These are phyloP conservation scores for Calonectris borealis DNA, from an alignment of 2,113 vertebrate species.

Conservation along the genomic window DNA sequence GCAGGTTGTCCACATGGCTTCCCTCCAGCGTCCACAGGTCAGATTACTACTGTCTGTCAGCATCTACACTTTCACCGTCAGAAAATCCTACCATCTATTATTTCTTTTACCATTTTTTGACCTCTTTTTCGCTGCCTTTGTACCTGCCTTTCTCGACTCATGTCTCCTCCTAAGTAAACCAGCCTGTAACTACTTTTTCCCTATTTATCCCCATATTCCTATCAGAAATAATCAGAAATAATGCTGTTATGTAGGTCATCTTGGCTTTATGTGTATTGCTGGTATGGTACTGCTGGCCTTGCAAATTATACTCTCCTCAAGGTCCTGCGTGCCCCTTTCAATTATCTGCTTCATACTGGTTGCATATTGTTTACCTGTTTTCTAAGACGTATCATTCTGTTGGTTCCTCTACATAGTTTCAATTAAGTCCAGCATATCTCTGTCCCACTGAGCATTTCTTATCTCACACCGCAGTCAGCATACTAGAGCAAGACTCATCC, in stretches of 20 bases:
- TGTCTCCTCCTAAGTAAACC: not conserved
- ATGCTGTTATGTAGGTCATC: not conserved
- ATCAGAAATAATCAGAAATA: not conserved
- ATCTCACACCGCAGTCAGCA: not conserved
- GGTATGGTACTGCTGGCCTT: not conserved
- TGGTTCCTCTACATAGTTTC: not conserved
- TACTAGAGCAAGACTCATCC: not conserved
- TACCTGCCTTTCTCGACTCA: not conserved
- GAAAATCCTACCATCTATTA: not conserved
- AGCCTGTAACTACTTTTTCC: not conserved
- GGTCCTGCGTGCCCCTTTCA: not conserved
- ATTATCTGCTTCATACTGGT: not conserved
- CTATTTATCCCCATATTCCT: not conserved
- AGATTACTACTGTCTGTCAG: not conserved
- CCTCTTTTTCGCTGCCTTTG: not conserved
- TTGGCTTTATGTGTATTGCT: not conserved
- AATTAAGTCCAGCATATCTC: not conserved
- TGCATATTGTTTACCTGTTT: not conserved
- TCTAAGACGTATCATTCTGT: not conserved
- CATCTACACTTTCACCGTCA: not conserved
- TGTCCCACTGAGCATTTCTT: not conserved
- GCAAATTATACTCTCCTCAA: not conserved
- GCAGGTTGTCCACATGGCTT: not conserved
- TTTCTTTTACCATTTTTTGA: not conserved
- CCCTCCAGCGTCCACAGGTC: not conserved